Base-by-base conservation (phyloP, 2,113 vertebrate species). In the Lophius piscatorius region DNA sequence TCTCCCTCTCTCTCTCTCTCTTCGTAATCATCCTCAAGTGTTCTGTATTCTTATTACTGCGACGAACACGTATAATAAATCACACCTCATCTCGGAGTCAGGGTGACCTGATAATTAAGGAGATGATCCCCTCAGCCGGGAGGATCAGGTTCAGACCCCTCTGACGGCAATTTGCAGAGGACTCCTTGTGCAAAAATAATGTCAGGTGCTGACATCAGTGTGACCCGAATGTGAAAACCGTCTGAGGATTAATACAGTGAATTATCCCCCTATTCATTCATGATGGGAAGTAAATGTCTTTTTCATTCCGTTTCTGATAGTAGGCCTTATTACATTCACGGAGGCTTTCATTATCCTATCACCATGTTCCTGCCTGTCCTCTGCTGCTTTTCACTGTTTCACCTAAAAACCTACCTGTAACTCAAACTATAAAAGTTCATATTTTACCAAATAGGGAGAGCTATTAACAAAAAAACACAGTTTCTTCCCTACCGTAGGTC, bases 31-130 rank as follows among this genome's bases (percentile, higher is more conserved):
- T 61, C 62, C 62, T 70, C 51, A 40, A 64, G 58, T 52, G 57
- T 57, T 65, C 62, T 59, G 40, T 36, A 63, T 73, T 75, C 40
- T 28, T 64, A 56, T 80, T 70, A 63, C 51, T 49, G 18, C 56
- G 60, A 44, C 59, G 51, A 70, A 72, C 57, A 58, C 54, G 57
- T 79, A 24, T 52, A 56, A 56, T 78, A 75, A 83, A 83, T 83
- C 70, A 83, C 8, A 35, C 18, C 59, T 74, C 47, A 58, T 72
- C 75, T 69, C 34, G 12, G 34, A 72, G 77, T 82, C 82, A 81
- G 54, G 61, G 69, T 68, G 82, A 81, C 75, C 75, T 3, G 11
- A 16, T 81, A 61, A 81, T 87, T 78, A 66, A 60, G 48, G 39
- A 77, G 50, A 64, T 54, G 65, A 57, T 78, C 39, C 26, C 42